Percentiles rank a stretch among this genome's conserved stretches.
These are phyloP conservation scores for Malacosoma neustria DNA, from an alignment of 2,888 invertebrate genomes.

Conservation along the genomic window DNA sequence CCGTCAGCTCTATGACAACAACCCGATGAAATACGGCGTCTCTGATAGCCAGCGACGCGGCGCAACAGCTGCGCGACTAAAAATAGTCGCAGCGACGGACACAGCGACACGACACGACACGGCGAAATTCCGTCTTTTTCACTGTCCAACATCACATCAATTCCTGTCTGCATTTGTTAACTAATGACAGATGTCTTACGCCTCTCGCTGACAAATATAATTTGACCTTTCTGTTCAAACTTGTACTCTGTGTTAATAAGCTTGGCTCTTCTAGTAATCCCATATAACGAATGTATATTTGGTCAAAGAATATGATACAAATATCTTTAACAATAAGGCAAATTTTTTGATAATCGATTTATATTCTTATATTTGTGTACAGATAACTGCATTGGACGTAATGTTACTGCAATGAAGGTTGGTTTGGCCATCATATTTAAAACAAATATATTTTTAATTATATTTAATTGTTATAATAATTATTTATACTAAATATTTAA, in stretches of 20 bases:
- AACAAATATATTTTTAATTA: no score
- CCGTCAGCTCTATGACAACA: constrained; percentile 26
- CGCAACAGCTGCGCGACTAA: constrained; percentile 63
- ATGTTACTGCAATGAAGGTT: background rate
- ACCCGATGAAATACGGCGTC: constrained; percentile 29
- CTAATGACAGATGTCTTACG: constrained; percentile 69
- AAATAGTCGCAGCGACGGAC: constrained; percentile 51
- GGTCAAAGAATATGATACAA: no score
- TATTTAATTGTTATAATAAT: no score
- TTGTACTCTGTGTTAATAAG: background rate
- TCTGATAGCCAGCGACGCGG: constrained; percentile 43
- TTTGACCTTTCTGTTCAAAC: constrained; percentile 8
- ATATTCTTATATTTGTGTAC: background rate
- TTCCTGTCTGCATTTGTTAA: constrained; percentile 68
- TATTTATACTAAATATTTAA: no score
- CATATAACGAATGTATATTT: no score
- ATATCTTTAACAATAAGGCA: no score
- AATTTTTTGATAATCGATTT: background rate
- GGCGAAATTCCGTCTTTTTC: constrained; percentile 68
- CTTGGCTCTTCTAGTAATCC: background rate
- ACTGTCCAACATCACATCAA: constrained; percentile 68
- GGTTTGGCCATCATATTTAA: no score
- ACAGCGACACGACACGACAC: background rate
- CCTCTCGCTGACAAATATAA: constrained; percentile 24
- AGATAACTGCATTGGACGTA: background rate